These are phyloP conservation scores for Amblyjoppa fuscipennis DNA, from an alignment of 2,888 invertebrate species.

Conservation along the genomic window DNA sequence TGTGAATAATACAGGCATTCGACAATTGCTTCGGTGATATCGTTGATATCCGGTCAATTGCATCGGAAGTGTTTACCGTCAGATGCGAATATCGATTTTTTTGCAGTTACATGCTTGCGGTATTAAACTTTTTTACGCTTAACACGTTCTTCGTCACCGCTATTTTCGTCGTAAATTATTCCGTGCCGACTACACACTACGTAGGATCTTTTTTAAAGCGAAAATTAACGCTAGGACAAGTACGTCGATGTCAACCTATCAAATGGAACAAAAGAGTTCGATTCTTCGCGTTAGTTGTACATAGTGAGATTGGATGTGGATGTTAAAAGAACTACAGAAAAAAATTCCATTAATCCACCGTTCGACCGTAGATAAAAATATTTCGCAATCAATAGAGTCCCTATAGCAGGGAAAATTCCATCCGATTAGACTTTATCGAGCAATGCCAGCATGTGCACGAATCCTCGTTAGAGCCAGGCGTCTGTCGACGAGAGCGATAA, in stretches of 20 bases:
- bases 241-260: too few relatives aligned
- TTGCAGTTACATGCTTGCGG: too few relatives aligned
- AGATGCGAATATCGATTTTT: too few relatives aligned
- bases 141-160: too few relatives aligned
- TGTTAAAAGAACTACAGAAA: neutral
- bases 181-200: too few relatives aligned
- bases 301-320: neutral
- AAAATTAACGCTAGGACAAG: too few relatives aligned
- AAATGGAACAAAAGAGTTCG: too few relatives aligned
- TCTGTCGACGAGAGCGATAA: constrained; percentile 75
- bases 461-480: constrained; percentile 75
- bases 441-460: constrained; percentile 56
- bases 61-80: neutral
- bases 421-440: constrained; percentile 57
- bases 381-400: neutral
- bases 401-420: constrained; percentile 29
- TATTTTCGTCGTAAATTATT: too few relatives aligned
- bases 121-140: too few relatives aligned
- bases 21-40: neutral
- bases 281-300: too few relatives aligned
- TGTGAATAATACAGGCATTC: neutral
- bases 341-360: neutral
- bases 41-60: neutral
- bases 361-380: neutral
- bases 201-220: too few relatives aligned